Conservation (phyloP, 2,113 vertebrate genomes). For the Megaptera novaeangliae region DNA sequence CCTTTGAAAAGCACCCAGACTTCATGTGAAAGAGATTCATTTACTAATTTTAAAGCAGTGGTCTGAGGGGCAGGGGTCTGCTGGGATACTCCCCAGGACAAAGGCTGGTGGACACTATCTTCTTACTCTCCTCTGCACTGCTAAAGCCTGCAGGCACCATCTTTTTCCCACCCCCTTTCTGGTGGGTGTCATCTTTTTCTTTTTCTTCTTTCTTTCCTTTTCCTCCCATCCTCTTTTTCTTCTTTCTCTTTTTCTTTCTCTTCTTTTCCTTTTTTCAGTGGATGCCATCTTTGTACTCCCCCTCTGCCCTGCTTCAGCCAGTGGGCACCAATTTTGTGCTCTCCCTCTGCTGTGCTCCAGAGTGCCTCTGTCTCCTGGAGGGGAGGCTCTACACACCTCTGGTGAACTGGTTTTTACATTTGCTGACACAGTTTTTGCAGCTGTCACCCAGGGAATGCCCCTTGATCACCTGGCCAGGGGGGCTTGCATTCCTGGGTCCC, state of each 20-base stretch:
- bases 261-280: not conserved
- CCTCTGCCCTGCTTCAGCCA: too few relatives aligned
- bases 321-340: not conserved
- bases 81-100: not conserved
- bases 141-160: not conserved
- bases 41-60: not conserved
- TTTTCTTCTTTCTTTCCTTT: not conserved
- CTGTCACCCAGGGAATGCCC: not conserved
- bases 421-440: not conserved
- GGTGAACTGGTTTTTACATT: not conserved
- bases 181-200: not conserved
- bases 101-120: not conserved
- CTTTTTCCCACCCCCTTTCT: rapidly evolving
- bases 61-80: not conserved
- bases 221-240: rapidly evolving
- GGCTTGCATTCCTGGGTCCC: not conserved
- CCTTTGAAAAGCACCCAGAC: not conserved
- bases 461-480: not conserved
- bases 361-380: not conserved
- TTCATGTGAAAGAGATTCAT: not conserved
- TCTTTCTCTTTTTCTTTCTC: not conserved
- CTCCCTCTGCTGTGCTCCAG: too few relatives aligned
- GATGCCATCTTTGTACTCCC: not conserved
- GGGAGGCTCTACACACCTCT: not conserved
- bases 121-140: not conserved